Evolutionary conservation across 2,797 vertebrate species (phyloP), one percentile per base, ranked within the genome.

Genomic region (Hapalemur alaotrensis): DNA sequence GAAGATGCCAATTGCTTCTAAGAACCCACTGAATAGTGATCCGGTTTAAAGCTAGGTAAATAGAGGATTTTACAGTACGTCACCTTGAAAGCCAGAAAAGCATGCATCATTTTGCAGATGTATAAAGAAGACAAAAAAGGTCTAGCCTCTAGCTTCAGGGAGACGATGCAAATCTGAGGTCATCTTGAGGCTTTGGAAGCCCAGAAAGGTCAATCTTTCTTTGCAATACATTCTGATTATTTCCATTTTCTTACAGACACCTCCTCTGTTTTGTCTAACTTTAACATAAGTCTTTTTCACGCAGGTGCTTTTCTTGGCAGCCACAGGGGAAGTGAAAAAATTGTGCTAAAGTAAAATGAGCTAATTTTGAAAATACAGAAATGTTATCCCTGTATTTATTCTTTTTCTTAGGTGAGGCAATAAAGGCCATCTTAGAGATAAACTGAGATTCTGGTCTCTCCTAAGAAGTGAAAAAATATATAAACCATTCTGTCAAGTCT

Each of bases 341-440:
- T 18, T 35, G n/a, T 83, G 83, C 35, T 72, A 75, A 91, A 50
- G 95, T 91, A 83, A 93, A 94, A 87, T 46, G n/a, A 91, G 76
- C 52, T 63, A 8, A 13, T 73, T 89, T 70, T 76, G 18, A 75
- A 97, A 93, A 70, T 69, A 50, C 23, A 86, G 63, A 72, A 85
- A 81, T 80, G 80, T 84, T 76, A 88, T 72, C 13, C 22, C 81
- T 75, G 0, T 35, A 38, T 35, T 80, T 43, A 38, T 76, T 85
- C 4, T 81, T 91, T 91, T 93, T 95, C 18, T 86, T 18, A 75
- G 17, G 38, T 89, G 9, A 93, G n/a, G 13, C 18, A 70, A 61
- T 76, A 82, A 78, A 91, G 87, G 32, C 0, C 4, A 52, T 82
- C 41, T 70, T 63, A 90, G 48, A 95, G 65, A 52, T 72, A 4